phyloP scores from a whole-genome alignment of 2,113 vertebrate genomes.

The Benitochromis conjunctus region DNA sequence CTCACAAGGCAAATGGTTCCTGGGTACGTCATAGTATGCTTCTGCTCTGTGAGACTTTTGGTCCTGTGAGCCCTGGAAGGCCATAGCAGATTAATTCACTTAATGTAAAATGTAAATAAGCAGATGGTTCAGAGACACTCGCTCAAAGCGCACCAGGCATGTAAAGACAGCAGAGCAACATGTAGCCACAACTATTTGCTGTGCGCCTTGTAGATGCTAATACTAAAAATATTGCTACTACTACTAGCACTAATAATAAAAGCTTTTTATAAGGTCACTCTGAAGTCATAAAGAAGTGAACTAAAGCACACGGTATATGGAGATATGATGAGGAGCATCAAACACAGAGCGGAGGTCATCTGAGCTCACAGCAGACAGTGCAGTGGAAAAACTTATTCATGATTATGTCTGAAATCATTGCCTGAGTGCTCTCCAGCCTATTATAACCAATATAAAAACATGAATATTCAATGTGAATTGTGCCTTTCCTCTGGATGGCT shows the following conservation, averaged over 20 bases:
- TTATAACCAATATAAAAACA: conserved; percentile 18
- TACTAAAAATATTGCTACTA: not conserved
- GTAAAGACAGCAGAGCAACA: not conserved
- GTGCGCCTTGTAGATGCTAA: not conserved
- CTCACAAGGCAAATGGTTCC: no score
- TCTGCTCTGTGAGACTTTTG: no score
- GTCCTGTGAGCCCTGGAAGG: no score
- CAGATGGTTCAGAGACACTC: not conserved
- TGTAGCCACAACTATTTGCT: not conserved
- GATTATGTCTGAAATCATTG: not conserved
- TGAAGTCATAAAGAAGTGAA: not conserved
- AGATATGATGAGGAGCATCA: not conserved
- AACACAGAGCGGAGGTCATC: not conserved
- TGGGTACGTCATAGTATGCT: no score
- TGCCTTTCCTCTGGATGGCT: not conserved
- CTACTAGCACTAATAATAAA: not conserved
- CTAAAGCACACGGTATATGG: not conserved
- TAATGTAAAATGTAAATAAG: not conserved
- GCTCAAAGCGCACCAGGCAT: no score
- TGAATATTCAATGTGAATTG: conserved; percentile 47
- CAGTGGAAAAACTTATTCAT: not conserved
- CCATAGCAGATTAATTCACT: no score
- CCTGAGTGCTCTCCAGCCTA: not conserved
- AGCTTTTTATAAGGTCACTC: not conserved
- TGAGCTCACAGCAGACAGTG: not conserved